phyloP scores from a whole-genome alignment of 2,888 invertebrate genomes.

The Amorpha juglandis region DNA sequence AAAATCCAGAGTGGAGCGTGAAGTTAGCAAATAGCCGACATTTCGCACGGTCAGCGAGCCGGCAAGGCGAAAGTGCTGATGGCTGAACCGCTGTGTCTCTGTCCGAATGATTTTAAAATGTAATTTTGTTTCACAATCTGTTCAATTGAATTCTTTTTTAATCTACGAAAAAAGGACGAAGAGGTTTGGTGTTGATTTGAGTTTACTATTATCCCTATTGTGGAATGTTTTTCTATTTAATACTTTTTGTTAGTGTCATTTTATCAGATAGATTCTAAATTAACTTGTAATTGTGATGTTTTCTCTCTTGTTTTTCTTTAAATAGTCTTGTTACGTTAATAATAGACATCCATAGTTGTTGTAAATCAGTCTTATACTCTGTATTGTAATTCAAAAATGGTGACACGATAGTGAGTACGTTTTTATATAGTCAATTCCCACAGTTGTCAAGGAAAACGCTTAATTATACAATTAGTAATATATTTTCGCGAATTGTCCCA shows the following conservation, averaged over 20 bases:
- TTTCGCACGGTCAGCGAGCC: conserved; percentile 43
- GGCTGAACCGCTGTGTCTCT: conserved; percentile 33
- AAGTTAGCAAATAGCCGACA: conserved; percentile 41
- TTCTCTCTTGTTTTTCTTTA: too few relatives aligned
- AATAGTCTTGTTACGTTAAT: too few relatives aligned
- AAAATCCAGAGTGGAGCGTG: conserved; percentile 49
- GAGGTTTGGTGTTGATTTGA: too few relatives aligned
- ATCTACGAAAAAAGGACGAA: too few relatives aligned
- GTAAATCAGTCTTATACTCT: too few relatives aligned
- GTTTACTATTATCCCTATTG: too few relatives aligned
- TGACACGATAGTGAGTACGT: not conserved
- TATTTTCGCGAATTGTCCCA: not conserved
- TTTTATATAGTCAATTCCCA: not conserved
- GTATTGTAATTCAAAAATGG: not conserved
- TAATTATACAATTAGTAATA: not conserved
- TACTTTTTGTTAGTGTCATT: not conserved
- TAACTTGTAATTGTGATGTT: not conserved
- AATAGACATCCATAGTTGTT: too few relatives aligned
- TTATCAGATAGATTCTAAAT: not conserved
- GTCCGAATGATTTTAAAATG: not conserved
- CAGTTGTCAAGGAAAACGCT: not conserved
- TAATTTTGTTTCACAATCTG: too few relatives aligned
- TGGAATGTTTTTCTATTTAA: not conserved
- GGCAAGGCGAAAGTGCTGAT: conserved; percentile 45
- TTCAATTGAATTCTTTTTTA: not conserved